Conservation (phyloP, 2,113 vertebrate genomes). For the Aspiorhynchus laticeps region DNA sequence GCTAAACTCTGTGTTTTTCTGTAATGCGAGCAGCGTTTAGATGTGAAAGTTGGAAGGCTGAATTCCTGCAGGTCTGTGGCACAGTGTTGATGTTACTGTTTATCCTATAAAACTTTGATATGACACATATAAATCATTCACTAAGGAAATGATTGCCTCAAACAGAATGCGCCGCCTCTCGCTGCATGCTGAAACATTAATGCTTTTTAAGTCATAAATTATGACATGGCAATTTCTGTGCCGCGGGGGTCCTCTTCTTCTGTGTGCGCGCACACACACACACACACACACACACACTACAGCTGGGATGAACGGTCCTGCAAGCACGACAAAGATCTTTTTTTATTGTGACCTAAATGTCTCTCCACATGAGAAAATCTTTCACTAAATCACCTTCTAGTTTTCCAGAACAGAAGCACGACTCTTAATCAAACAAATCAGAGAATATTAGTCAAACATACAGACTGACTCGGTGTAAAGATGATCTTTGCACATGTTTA, state of each 20-base stretch:
- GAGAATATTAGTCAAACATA: neutral
- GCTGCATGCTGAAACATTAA: constrained; percentile 75
- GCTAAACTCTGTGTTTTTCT: constrained; percentile 7
- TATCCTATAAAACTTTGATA: constrained; percentile 72
- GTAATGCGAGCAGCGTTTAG: neutral
- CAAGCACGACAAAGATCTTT: constrained; percentile 31
- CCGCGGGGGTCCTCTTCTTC: constrained; percentile 25
- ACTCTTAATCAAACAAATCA: neutral
- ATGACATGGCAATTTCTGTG: constrained; percentile 63
- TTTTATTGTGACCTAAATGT: constrained; percentile 47
- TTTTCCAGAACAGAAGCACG: neutral
- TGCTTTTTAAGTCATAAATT: constrained; percentile 77
- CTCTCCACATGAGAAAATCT: constrained; percentile 9
- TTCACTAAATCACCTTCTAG: neutral
- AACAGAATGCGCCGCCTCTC: constrained; percentile 75
- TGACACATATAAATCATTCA: constrained; percentile 75
- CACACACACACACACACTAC: constrained; percentile 22
- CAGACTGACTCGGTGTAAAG: neutral
- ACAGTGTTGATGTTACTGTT: constrained; percentile 54
- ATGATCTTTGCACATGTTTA: neutral
- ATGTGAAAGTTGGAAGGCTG: constrained; percentile 27
- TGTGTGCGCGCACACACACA: neutral
- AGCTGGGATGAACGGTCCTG: constrained; percentile 39
- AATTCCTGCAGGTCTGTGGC: constrained; percentile 10
- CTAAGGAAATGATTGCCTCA: constrained; percentile 75